Evolutionary conservation across 1,140 invertebrate species (phyloP).

Genomic region (Trypoxylus dichotomus): DNA sequence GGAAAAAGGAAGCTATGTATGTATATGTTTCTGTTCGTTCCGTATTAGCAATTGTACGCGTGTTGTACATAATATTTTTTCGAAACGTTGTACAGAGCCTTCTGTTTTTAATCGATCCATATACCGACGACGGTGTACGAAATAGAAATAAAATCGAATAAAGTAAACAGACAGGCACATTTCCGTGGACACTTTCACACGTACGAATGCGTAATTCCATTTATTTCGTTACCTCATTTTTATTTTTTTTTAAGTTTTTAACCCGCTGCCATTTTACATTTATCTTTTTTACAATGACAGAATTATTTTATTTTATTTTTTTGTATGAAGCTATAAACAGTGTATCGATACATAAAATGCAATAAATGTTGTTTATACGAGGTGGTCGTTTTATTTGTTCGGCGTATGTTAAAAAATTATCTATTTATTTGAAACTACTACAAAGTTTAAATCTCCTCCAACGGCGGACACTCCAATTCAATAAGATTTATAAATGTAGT

Average conservation of each 20-base stretch:
- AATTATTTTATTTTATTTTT: constrained; percentile 7
- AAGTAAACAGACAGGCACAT: background rate
- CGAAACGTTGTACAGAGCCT: background rate
- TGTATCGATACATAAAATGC: constrained; percentile 15
- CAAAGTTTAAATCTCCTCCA: too few species aligned
- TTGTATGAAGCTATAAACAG: background rate
- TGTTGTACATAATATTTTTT: constrained; percentile 23
- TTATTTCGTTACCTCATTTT: constrained; percentile 22
- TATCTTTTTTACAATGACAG: background rate
- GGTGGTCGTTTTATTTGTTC: background rate
- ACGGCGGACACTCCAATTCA: too few species aligned
- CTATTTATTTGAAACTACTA: too few species aligned
- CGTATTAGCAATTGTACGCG: background rate
- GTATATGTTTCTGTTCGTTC: background rate
- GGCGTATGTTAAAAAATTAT: too few species aligned
- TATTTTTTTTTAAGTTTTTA: constrained; percentile 5
- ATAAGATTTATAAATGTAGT: too few species aligned
- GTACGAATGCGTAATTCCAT: constrained; percentile 2
- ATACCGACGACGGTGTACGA: background rate
- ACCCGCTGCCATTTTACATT: background rate
- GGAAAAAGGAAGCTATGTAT: background rate
- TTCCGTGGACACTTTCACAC: background rate
- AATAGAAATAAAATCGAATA: background rate
- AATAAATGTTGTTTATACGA: constrained; percentile 27
- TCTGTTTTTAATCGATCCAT: background rate